Evolutionary conservation across 2,797 vertebrate species (phyloP).

Genomic region (Bradypus variegatus): DNA sequence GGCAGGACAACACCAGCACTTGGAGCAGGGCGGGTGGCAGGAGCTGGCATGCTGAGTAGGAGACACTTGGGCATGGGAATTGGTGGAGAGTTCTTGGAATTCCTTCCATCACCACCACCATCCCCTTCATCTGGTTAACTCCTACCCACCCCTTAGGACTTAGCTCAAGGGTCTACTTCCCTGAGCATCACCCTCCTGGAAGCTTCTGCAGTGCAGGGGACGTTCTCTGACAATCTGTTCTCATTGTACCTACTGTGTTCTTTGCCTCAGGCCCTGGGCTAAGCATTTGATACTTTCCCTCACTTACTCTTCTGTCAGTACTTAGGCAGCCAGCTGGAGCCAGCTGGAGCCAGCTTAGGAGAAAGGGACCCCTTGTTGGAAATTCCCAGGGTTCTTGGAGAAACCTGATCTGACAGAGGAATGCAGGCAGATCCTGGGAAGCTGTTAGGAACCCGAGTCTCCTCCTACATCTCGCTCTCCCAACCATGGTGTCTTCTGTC

Average conservation of each 20-base stretch:
- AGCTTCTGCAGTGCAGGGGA: too few species aligned
- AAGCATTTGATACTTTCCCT: neutral
- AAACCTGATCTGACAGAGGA: neutral
- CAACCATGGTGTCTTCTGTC: neutral
- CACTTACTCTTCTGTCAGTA: neutral
- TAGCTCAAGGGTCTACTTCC: neutral
- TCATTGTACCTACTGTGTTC: neutral
- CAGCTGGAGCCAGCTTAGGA: neutral
- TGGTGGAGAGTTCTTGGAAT: neutral
- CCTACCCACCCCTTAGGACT: neutral
- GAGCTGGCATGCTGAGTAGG: neutral
- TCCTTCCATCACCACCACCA: too few species aligned
- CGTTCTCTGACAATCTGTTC: neutral
- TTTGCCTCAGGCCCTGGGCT: neutral
- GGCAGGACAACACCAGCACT: neutral
- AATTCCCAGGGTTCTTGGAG: neutral
- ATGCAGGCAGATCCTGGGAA: too few species aligned
- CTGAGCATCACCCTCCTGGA: neutral
- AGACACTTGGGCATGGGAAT: neutral
- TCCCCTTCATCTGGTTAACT: neutral
- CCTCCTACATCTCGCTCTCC: neutral
- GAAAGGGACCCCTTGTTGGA: neutral
- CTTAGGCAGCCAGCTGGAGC: neutral
- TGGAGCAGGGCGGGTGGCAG: neutral
- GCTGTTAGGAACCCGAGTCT: neutral